Base-by-base conservation (phyloP, 2,888 invertebrate species). In the Ophioninae sp. region DNA sequence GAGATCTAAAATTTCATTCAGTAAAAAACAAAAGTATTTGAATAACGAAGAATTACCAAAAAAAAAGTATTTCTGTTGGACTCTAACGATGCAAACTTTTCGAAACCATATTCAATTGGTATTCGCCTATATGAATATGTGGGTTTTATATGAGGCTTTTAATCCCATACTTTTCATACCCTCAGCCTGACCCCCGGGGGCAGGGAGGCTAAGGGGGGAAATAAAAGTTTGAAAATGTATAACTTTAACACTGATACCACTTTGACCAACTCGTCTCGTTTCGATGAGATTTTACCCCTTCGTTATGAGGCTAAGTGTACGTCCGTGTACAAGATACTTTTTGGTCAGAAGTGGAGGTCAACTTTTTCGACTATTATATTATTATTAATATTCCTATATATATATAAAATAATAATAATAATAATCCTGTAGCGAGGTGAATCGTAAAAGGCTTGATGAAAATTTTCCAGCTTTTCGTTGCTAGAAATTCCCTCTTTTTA, bases 171-270 rank as follows among this genome's bases (percentile, higher is more conserved):
- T n/a, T n/a, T n/a, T n/a, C n/a, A n/a, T n/a, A n/a, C n/a, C n/a
- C n/a, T n/a, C n/a, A n/a, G n/a, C n/a, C n/a, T n/a, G n/a, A n/a
- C n/a, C n/a, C n/a, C n/a, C n/a, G n/a, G n/a, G n/a, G n/a, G n/a
- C n/a, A n/a, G n/a, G n/a, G n/a, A n/a, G n/a, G 44, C 44, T 44
- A 9, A 9, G 10, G 8, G 51, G 63, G 44, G 69, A 44, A 30
- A 77, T 17, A 56, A 69, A 69, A 64, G 56, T 69, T 67, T 67
- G 17, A 61, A 64, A 63, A 68, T 58, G 59, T 41, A 64, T 63
- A 44, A 56, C 73, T 68, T 67, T 69, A 61, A 61, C 61, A 69
- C 68, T 82, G 64, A 82, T 74, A 82, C 74, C 64, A 78, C 74
- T 78, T 79, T 58, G 58, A 9, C 44, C 20, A 23, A 68, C 39